Conservation (phyloP, 2,888 invertebrate genomes). For the Baccha elongata region DNA sequence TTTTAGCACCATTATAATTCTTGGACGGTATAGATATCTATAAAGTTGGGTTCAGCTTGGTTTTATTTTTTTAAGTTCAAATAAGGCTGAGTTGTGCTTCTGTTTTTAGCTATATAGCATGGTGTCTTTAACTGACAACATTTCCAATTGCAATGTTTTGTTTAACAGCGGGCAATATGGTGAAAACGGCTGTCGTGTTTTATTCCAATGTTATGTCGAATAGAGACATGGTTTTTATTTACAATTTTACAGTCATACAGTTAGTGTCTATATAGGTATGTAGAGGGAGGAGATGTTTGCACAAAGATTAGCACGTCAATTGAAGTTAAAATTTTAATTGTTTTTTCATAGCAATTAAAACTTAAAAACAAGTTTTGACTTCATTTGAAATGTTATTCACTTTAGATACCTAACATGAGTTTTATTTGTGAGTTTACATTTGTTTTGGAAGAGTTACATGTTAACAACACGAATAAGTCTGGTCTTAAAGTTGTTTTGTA, state of each 20-base stretch:
- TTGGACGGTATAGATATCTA: neutral
- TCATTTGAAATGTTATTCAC: neutral
- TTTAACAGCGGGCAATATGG: constrained; percentile 37
- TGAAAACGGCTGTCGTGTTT: constrained; percentile 60
- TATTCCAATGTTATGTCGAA: constrained; percentile 49
- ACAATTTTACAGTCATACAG: too few relatives aligned
- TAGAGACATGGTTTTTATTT: constrained; percentile 45
- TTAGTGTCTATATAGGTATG: too few relatives aligned
- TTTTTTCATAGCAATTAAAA: constrained; percentile 19
- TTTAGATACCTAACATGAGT: neutral
- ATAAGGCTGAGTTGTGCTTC: constrained; percentile 37
- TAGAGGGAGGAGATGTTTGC: constrained; percentile 28
- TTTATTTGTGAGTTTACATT: neutral
- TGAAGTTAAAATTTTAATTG: constrained; percentile 49
- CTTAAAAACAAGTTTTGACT: constrained; percentile 23
- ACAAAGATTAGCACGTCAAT: constrained; percentile 47
- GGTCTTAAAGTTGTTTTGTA: neutral
- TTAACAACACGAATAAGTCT: constrained; percentile 3
- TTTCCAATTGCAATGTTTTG: constrained; percentile 55
- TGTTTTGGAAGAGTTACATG: neutral
- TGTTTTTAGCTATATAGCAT: constrained; percentile 13
- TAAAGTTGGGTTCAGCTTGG: neutral
- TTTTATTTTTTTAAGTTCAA: neutral
- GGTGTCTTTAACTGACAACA: constrained; percentile 46
- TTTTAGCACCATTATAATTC: constrained; percentile 56